phyloP scores from a whole-genome alignment of 1,140 invertebrate genomes.

The Macrocentrus cingulum region DNA sequence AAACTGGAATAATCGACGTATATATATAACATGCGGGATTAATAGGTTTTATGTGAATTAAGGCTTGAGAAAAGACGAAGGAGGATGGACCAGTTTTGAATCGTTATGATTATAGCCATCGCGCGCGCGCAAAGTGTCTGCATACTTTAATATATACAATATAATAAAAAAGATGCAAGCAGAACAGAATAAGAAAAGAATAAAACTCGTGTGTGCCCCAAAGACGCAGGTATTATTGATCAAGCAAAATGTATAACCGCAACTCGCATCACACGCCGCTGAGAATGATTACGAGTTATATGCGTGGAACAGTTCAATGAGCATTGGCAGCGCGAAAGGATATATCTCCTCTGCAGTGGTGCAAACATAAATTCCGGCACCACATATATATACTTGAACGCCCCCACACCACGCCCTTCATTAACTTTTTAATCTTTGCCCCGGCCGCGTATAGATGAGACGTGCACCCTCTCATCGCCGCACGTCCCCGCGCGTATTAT shows the following conservation, averaged over 20 bases:
- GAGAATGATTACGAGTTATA: too few species aligned
- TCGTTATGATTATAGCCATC: not conserved
- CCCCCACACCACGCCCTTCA: conserved; percentile 47
- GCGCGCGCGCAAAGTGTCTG: conserved; percentile 11
- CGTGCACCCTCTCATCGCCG: not conserved
- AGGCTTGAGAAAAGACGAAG: conserved; percentile 2
- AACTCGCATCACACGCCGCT: too few species aligned
- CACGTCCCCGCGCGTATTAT: not conserved
- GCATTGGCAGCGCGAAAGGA: conserved; percentile 18
- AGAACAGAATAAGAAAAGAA: conserved; percentile 6
- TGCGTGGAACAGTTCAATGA: conserved; percentile 3
- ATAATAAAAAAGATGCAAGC: conserved; percentile 5
- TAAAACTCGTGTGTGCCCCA: too few species aligned
- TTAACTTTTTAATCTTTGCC: conserved; percentile 51
- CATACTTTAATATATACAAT: conserved; percentile 1
- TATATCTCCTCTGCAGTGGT: conserved; percentile 37
- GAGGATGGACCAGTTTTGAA: not conserved
- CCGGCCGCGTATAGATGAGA: conserved; percentile 26
- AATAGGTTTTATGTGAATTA: conserved; percentile 10
- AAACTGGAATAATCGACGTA: conserved; percentile 27
- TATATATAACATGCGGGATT: conserved; percentile 13
- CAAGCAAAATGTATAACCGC: too few species aligned
- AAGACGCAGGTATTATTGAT: not conserved
- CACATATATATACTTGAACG: conserved; percentile 49
- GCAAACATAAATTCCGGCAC: conserved; percentile 51